Evolutionary conservation across 2,888 invertebrate genomes (phyloP).

Genomic region (Rhimphoctona megacephalus): DNA sequence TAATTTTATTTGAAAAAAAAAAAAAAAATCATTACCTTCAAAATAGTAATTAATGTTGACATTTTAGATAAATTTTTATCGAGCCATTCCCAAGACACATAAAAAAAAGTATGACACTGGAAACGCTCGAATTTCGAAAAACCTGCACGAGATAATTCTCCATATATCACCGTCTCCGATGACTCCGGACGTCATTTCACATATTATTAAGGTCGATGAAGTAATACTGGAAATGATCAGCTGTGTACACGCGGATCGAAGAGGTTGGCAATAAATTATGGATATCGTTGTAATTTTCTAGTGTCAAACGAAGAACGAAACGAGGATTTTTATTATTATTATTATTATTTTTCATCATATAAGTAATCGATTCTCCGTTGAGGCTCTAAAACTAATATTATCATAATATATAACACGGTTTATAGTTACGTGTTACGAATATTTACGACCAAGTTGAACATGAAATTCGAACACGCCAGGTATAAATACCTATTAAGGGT

Average conservation of each 20-base stretch:
- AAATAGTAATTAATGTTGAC: not conserved
- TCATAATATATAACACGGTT: slow-evolving; percentile 15
- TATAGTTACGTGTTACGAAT: slow-evolving; percentile 40
- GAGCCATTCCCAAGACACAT: not conserved
- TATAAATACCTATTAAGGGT: slow-evolving; percentile 61
- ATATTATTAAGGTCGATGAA: slow-evolving; percentile 45
- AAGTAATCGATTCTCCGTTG: slow-evolving; percentile 43
- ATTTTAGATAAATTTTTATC: not conserved
- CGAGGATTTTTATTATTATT: not conserved
- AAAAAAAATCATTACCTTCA: not conserved
- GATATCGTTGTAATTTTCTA: slow-evolving; percentile 36
- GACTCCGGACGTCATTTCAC: slow-evolving; percentile 17
- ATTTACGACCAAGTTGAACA: slow-evolving; percentile 56
- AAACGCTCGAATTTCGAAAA: slow-evolving; percentile 11
- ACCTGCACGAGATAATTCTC: not conserved
- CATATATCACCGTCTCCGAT: slow-evolving; percentile 12
- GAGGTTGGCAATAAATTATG: slow-evolving; percentile 50
- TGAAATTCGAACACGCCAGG: slow-evolving; percentile 43
- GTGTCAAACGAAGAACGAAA: slow-evolving; percentile 34
- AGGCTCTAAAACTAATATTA: slow-evolving; percentile 26
- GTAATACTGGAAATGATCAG: slow-evolving; percentile 47
- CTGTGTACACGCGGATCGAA: slow-evolving; percentile 56
- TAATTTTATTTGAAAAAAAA: not conserved
- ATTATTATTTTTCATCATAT: slow-evolving; percentile 24
- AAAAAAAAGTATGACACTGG: not conserved